Conservation (phyloP, 2,888 invertebrate genomes). For the Lasioglossum malachurum region DNA sequence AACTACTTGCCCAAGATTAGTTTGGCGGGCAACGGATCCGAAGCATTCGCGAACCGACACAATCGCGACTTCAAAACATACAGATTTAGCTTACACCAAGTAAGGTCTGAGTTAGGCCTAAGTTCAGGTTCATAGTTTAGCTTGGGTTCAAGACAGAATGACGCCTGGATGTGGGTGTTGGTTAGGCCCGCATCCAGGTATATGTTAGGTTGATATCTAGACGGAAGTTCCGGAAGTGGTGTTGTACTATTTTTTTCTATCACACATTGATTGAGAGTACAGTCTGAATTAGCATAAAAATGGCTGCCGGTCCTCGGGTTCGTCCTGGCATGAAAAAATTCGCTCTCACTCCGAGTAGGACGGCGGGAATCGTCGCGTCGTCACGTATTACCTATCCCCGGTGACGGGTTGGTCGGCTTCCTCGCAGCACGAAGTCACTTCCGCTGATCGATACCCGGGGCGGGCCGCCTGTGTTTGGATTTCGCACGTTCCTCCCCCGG, state of each 20-base stretch:
- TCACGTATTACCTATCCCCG: conserved; percentile 11
- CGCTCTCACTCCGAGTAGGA: background rate
- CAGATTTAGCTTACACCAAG: background rate
- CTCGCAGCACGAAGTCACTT: background rate
- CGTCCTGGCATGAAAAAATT: background rate
- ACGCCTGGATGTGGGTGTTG: no score
- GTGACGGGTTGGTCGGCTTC: background rate
- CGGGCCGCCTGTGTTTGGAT: conserved; percentile 50
- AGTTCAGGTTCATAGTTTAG: background rate
- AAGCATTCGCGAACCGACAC: no score
- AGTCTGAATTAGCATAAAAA: background rate
- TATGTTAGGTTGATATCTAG: background rate
- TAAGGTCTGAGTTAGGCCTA: background rate
- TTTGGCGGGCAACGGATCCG: no score
- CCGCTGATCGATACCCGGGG: conserved; percentile 34
- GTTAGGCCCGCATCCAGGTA: background rate
- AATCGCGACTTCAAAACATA: no score
- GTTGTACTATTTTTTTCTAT: background rate
- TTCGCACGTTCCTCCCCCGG: conserved; percentile 47
- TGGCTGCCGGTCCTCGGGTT: background rate
- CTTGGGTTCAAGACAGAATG: background rate
- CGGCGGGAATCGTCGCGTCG: background rate
- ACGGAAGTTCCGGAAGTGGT: background rate
- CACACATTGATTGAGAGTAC: background rate
- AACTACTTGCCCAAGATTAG: no score